Conservation (phyloP, 2,888 invertebrate genomes). For the Eilema depressum region DNA sequence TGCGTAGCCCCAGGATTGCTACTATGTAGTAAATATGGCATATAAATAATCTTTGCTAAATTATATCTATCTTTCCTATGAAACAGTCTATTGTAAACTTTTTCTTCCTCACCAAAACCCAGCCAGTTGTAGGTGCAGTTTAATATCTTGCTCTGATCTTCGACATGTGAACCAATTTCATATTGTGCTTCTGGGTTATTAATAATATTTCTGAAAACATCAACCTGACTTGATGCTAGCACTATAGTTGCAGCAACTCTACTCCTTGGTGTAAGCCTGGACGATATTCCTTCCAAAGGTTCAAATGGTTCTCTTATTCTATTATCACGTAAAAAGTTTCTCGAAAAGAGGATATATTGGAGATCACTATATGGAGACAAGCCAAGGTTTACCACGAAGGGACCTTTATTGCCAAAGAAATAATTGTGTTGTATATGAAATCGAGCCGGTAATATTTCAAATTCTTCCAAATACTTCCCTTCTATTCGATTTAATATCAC, state of each 20-base stretch:
- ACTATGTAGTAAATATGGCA: slow-evolving; percentile 96
- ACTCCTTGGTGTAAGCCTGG: slow-evolving; percentile 94
- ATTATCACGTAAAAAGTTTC: slow-evolving; percentile 95
- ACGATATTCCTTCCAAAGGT: slow-evolving; percentile 88
- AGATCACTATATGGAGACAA: slow-evolving; percentile 94
- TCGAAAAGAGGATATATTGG: slow-evolving; percentile 94
- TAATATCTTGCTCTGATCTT: slow-evolving; percentile 97
- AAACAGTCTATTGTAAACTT: slow-evolving; percentile 91
- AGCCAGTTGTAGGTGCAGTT: slow-evolving; percentile 98
- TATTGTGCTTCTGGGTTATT: slow-evolving; percentile 96
- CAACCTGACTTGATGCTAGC: slow-evolving; percentile 95
- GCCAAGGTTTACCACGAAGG: slow-evolving; percentile 95
- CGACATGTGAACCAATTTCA: slow-evolving; percentile 98
- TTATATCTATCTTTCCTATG: slow-evolving; percentile 97
- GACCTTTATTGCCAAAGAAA: slow-evolving; percentile 95
- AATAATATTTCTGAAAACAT: slow-evolving; percentile 95
- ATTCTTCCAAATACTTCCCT: slow-evolving; percentile 90
- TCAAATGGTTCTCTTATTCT: slow-evolving; percentile 94
- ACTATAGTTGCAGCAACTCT: slow-evolving; percentile 97
- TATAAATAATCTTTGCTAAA: slow-evolving; percentile 95
- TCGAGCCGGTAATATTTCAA: slow-evolving; percentile 90
- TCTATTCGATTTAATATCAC: slow-evolving; percentile 92
- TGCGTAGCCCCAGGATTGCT: slow-evolving; percentile 96
- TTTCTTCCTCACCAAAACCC: slow-evolving; percentile 91
- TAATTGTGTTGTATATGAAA: slow-evolving; percentile 94